These are phyloP conservation scores for Mizuhopecten yessoensis DNA, from an alignment of 1,140 invertebrate species.

Conservation along the genomic window DNA sequence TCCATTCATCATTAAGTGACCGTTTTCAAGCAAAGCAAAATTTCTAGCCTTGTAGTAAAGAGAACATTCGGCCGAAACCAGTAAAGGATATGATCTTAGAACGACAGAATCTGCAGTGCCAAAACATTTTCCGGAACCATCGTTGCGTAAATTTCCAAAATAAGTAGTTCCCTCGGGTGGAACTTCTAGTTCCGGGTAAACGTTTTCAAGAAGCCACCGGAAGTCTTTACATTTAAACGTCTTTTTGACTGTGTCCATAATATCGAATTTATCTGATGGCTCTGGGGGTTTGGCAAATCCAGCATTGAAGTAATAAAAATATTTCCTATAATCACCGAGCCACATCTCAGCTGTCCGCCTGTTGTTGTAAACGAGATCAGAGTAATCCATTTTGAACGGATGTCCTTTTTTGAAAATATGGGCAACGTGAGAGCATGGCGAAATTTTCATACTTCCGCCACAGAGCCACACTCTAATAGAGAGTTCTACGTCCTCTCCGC, in stretches of 20 bases:
- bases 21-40: not conserved
- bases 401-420: conserved; percentile 90
- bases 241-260: not conserved
- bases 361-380: conserved; percentile 48
- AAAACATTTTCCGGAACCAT: not conserved
- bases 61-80: not conserved
- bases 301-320: conserved; percentile 41
- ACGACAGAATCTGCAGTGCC: not conserved
- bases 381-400: conserved; percentile 38
- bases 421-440: conserved; percentile 97
- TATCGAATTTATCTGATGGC: not conserved
- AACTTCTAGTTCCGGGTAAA: not conserved
- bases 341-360: conserved; percentile 52
- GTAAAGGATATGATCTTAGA: not conserved
- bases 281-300: not conserved
- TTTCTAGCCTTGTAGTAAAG: not conserved
- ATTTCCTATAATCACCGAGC: conserved; percentile 48
- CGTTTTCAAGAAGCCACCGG: not conserved
- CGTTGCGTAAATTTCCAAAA: not conserved
- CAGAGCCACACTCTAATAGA: conserved; percentile 99
- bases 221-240: conserved; percentile 29
- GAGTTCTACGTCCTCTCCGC: conserved; percentile 98
- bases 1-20: not conserved
- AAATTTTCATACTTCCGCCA: conserved; percentile 96
- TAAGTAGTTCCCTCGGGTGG: not conserved